Conservation (phyloP, 2,113 vertebrate genomes). For the Proteles cristata region DNA sequence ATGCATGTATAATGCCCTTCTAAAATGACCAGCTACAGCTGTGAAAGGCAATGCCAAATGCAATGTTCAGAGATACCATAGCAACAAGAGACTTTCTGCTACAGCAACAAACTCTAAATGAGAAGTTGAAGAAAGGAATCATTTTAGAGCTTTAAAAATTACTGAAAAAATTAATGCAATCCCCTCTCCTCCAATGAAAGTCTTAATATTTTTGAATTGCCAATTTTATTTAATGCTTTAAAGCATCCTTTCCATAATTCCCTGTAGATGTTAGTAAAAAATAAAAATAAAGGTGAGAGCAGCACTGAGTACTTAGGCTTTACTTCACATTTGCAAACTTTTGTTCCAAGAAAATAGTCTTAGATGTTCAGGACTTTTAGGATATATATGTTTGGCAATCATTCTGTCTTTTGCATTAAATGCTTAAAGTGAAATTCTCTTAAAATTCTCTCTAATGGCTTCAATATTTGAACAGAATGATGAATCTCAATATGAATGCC, state of each 20-base stretch:
- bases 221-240: neutral
- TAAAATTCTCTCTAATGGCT: neutral
- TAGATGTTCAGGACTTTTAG: neutral
- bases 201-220: neutral
- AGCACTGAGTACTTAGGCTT: neutral
- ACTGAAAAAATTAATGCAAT: neutral
- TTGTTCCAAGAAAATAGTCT: neutral
- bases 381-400: neutral
- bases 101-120: neutral
- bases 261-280: accelerated
- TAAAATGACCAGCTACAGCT: neutral
- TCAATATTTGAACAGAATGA: neutral
- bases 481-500: neutral
- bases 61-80: neutral
- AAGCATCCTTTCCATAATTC: neutral
- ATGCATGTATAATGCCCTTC: accelerated
- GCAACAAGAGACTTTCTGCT: neutral
- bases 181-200: neutral
- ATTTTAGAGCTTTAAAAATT: neutral
- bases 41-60: neutral
- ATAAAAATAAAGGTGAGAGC: neutral
- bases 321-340: neutral
- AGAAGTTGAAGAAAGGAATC: neutral
- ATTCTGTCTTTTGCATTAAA: neutral
- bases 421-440: neutral